Evolutionary conservation across 2,888 invertebrate species (phyloP), one percentile per base, ranked within the genome.

Genomic region (Sericinus montela): DNA sequence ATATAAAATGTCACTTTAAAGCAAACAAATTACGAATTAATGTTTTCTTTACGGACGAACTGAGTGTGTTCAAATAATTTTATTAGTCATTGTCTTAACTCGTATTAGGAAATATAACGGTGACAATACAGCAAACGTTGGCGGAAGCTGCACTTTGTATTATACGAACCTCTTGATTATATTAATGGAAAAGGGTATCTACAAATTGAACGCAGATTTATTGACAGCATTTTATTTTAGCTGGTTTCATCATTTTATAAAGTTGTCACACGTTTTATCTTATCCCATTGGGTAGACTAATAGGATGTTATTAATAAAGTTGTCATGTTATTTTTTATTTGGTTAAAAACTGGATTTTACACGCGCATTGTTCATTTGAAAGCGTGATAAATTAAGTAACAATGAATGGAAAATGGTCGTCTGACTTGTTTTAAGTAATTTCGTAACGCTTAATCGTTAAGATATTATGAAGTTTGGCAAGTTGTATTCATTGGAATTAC

Each of bases 251-350:
- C 45, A 50, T 50, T 45, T 50, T 50, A 50, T 45, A 50, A 50
- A 50, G 50, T 50, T 50, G 50, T 50, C 50, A 50, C 45, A 36
- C 23, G 45, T 30, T 40, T 50, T 50, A 50, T 50, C 50, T 50
- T 50, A 50, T 45, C 50, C 36, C 14, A 50, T 45, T 50, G 45
- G 40, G 35, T 39, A 45, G 37, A 50, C 40, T 41, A 45, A 50
- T 50, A 45, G 50, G 40, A 41, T 49, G 29, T 11, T 34, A 37
- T 50, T 50, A 50, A 45, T 50, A 50, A 50, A 41, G 29, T 34
- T 32, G 40, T 40, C 49, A 30, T 36, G 45, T 41, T 45, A 40
- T 40, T 50, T 50, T 50, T 50, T 50, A 45, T 45, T 35, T 35
- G 28, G 16, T 44, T 37, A 10, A 41, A 45, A 50, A 50, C 50